These are phyloP conservation scores for Tokudaia tokunoshimensis DNA, from an alignment of 2,797 vertebrate genomes.

Conservation along the genomic window DNA sequence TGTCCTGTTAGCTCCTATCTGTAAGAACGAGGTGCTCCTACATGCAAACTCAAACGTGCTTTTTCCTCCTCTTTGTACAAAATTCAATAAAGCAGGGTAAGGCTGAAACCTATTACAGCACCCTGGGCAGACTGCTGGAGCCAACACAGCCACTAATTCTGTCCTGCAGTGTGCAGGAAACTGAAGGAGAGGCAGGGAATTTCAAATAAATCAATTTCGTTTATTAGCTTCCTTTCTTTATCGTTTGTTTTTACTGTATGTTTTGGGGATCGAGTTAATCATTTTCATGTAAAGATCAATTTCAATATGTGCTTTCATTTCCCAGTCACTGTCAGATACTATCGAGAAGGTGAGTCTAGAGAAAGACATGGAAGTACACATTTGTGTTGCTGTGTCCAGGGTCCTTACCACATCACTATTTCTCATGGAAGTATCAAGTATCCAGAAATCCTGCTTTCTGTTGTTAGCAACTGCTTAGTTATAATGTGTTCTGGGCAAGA, in stretches of 20 bases:
- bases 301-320: slow-evolving; percentile 61
- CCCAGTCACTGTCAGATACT: slow-evolving; percentile 3
- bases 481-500: background rate
- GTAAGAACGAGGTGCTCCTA: slow-evolving; percentile 70
- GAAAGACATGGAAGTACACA: background rate
- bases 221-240: slow-evolving; percentile 87
- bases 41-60: slow-evolving; percentile 77
- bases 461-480: background rate
- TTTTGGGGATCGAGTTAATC: slow-evolving; percentile 78
- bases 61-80: slow-evolving; percentile 76
- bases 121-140: slow-evolving; percentile 87
- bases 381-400: background rate
- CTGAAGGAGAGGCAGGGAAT: slow-evolving; percentile 83
- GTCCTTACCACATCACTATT: background rate
- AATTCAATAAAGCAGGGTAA: slow-evolving; percentile 85
- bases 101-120: slow-evolving; percentile 84
- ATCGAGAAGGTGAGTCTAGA: background rate
- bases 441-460: background rate
- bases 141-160: slow-evolving; percentile 81
- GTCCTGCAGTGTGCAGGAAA: slow-evolving; percentile 78
- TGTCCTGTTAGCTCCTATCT: slow-evolving; percentile 48
- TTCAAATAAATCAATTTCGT: slow-evolving; percentile 88
- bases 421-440: background rate
- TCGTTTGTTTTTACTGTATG: slow-evolving; percentile 77
- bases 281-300: slow-evolving; percentile 81